Evolutionary conservation across 2,888 invertebrate species (phyloP), one percentile per base, ranked within the genome.

Genomic region (Scrobipalpa atriplicella): DNA sequence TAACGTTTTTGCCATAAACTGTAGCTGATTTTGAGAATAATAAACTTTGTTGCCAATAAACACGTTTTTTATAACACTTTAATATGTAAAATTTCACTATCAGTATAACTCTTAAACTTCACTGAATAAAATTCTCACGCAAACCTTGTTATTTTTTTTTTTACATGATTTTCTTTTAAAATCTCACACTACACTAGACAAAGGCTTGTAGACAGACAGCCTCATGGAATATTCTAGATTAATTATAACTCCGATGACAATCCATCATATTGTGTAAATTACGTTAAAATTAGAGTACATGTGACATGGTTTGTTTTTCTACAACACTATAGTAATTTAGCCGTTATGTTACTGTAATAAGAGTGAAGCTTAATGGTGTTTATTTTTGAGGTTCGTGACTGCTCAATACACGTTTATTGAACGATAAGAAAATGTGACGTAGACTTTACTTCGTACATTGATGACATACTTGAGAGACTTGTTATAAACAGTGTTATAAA

Each of bases 1-100:
- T 58, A 90, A 71, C 68, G 72, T 86, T 71, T 70, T 86, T 71
- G 90, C 90, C 90, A 91, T 90, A 84, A 84, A 64, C 36, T 56
- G 9, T n/a, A 18, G 29, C 68, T 36, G 62, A 66, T 66, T 43
- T 8, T 16, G 2, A 29, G 29, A 29, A 29, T 29, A 29, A 29
- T 29, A 29, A 29, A 29, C 29, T 29, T 29, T 3, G 29, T 2
- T 29, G 29, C 5, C 16, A 47, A n/a, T n/a, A 47, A n/a, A n/a
- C n/a, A n/a, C n/a, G n/a, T n/a, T n/a, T n/a, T 16, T 7, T 16
- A n/a, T n/a, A n/a, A n/a, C 47, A 47, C 47, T 47, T n/a, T n/a
- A 47, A 7, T n/a, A 10, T 10, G n/a, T n/a, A n/a, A 3, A n/a
- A 16, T 8, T 47, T 39, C 11, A 39, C 11, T 39, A n/a, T 47